Base-by-base conservation (phyloP, 2,888 invertebrate species). In the Melieria omissa region DNA sequence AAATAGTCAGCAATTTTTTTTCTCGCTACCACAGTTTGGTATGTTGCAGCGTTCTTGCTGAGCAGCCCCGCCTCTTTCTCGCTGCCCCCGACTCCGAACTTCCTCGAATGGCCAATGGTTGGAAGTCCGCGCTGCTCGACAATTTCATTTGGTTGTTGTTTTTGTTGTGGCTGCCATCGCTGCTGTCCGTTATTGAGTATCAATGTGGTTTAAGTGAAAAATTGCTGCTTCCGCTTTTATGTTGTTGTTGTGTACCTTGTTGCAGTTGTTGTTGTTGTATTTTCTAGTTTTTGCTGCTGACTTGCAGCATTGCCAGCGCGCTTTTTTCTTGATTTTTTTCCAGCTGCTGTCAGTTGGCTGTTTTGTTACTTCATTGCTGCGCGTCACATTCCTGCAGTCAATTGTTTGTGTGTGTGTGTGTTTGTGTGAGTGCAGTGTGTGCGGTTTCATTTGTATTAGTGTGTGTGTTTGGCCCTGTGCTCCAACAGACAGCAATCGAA, bases 131-230 rank as follows among this genome's bases (percentile, higher is more conserved):
- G 4, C 42, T 6, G 16, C 45, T 46, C 1, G 10, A 29, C 42
- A 41, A 7, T 65, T 65, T 14, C 41, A 29, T 29, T 29, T 29
- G 29, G 29, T 29, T 29, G 5, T 45, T 58, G 41, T 55, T 64
- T 14, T 42, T 61, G 52, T 12, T 49, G 8, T 55, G 14, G 60
- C 47, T 49, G 54, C 16, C 61, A 61, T 46, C 64, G 54, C 46
- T 44, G 9, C 57, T 41, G 49, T 63, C 72, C 62, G 79, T 82
- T 81, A 82, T 81, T 81, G 81, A 82, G 83, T 83, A 82, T 83
- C 80, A 79, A 80, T 82, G 83, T 75, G 83, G 83, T 82, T 82
- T 78, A 82, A 79, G 78, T 82, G 82, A 82, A 82, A 82, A 81
- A 81, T 79, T 69, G 71, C 71, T 76, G 73, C 75, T 65, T 73